Evolutionary conservation across 1,140 invertebrate species (phyloP).

Genomic region (Goniozus legneri): DNA sequence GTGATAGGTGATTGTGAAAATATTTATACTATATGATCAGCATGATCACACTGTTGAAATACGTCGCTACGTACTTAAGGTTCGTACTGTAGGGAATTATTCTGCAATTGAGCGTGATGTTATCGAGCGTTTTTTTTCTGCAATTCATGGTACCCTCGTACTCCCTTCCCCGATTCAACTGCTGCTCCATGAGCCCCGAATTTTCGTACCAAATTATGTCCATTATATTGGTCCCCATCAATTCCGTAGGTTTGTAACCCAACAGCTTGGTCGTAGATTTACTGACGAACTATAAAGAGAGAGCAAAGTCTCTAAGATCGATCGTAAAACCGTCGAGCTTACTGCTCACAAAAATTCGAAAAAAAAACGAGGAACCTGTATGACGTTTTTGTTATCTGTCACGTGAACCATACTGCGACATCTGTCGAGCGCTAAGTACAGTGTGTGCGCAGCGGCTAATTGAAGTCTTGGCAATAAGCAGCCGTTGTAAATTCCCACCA

Average conservation of each 20-base stretch:
- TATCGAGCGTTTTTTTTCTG: constrained; percentile 75
- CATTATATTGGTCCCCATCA: constrained; percentile 70
- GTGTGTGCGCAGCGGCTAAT: constrained; percentile 64
- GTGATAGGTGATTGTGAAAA: no score
- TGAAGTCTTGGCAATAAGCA: constrained; percentile 58
- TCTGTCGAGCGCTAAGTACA: constrained; percentile 80
- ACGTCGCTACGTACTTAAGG: constrained; percentile 15
- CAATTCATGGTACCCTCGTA: constrained; percentile 85
- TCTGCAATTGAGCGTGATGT: constrained; percentile 73
- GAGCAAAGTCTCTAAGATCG: background rate
- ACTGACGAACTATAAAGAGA: constrained; percentile 71
- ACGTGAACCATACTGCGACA: constrained; percentile 84
- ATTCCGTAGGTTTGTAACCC: constrained; percentile 71
- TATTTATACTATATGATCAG: no score
- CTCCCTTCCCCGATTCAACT: constrained; percentile 72
- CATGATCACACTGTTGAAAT: no score
- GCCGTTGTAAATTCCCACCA: constrained; percentile 59
- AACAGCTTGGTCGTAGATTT: constrained; percentile 72
- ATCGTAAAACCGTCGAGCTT: background rate
- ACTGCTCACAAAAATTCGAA: background rate
- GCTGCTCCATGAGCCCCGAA: constrained; percentile 61
- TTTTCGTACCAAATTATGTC: constrained; percentile 59
- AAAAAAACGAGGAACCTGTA: constrained; percentile 64
- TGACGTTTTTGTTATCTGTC: constrained; percentile 76
- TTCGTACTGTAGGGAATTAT: constrained; percentile 63